Percentiles rank a stretch among this genome's conserved stretches.
phyloP scores from a whole-genome alignment of 92 coral and sea anemone species.

The Phenganax subtilis region DNA sequence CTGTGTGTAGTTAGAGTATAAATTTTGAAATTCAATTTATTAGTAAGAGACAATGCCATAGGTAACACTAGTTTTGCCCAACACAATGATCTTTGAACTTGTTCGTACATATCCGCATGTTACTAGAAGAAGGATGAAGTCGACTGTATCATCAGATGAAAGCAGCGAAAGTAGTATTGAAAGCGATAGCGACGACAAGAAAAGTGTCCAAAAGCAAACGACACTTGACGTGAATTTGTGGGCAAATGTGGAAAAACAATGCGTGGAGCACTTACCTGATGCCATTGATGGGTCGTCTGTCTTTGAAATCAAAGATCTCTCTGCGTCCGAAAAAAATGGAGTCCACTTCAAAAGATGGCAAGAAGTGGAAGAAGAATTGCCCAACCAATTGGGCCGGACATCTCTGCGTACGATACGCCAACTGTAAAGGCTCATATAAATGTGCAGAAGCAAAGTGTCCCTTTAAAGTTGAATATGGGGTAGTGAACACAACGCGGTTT shows the following conservation, averaged over 20 bases:
- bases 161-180: too few relatives aligned
- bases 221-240: conserved; percentile 33
- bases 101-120: too few relatives aligned
- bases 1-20: too few relatives aligned
- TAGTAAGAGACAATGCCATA: too few relatives aligned
- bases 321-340: not conserved
- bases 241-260: conserved; percentile 24
- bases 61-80: too few relatives aligned
- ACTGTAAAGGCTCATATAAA: conserved; percentile 13
- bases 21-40: too few relatives aligned
- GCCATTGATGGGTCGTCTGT: conserved; percentile 53
- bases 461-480: conserved; percentile 51
- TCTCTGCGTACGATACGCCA: conserved; percentile 48
- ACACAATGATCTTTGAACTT: too few relatives aligned
- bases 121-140: too few relatives aligned
- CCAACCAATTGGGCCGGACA: conserved; percentile 56
- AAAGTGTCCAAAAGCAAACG: conserved; percentile 29
- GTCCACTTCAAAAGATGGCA: conserved; percentile 32
- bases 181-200: too few relatives aligned
- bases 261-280: conserved; percentile 47
- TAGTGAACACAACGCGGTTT: conserved; percentile 53
- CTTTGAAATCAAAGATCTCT: conserved; percentile 29
- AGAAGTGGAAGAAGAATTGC: conserved; percentile 58
- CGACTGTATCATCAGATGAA: too few relatives aligned
- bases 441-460: conserved; percentile 49